These are phyloP conservation scores for Trogon surrucura DNA, from an alignment of 2,113 vertebrate species.

Conservation along the genomic window DNA sequence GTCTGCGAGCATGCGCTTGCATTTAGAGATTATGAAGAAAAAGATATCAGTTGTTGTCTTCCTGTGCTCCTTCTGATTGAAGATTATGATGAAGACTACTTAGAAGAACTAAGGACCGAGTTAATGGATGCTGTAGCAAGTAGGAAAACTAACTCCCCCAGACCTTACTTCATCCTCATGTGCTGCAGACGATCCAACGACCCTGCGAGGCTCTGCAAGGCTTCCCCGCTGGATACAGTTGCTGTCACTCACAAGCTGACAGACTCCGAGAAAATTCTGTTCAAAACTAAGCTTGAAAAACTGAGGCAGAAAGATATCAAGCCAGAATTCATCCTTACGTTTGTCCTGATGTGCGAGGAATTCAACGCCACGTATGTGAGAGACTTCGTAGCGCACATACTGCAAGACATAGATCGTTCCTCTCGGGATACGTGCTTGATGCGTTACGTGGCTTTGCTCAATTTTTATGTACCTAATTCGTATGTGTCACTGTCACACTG, in stretches of 20 bases:
- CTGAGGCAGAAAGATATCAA: conserved; percentile 45
- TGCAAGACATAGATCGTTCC: conserved; percentile 70
- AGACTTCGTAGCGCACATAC: conserved; percentile 74
- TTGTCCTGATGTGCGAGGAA: conserved; percentile 84
- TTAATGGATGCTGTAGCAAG: conserved; percentile 69
- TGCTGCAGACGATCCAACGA: conserved; percentile 78
- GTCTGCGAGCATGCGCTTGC: conserved; percentile 78
- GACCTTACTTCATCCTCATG: conserved; percentile 80
- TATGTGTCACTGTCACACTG: conserved; percentile 85
- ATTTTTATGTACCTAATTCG: conserved; percentile 83
- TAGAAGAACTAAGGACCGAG: conserved; percentile 76
- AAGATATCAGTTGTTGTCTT: conserved; percentile 69
- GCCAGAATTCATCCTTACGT: conserved; percentile 80
- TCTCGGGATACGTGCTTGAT: conserved; percentile 75
- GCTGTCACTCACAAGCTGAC: conserved; percentile 84
- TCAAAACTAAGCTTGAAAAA: conserved; percentile 76
- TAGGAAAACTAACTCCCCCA: conserved; percentile 65
- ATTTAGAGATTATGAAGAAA: conserved; percentile 82
- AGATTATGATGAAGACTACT: conserved; percentile 80
- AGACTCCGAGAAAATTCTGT: conserved; percentile 73
- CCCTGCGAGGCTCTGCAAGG: conserved; percentile 75
- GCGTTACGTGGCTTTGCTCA: conserved; percentile 81
- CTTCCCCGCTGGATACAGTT: conserved; percentile 76
- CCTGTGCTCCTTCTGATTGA: conserved; percentile 82
- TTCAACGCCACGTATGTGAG: conserved; percentile 70